A percentile compares a stretch with the other conserved stretches of the same genome.
These are phyloP conservation scores for Phyllostomus discolor DNA, from an alignment of 2,113 vertebrate genomes.

Conservation along the genomic window DNA sequence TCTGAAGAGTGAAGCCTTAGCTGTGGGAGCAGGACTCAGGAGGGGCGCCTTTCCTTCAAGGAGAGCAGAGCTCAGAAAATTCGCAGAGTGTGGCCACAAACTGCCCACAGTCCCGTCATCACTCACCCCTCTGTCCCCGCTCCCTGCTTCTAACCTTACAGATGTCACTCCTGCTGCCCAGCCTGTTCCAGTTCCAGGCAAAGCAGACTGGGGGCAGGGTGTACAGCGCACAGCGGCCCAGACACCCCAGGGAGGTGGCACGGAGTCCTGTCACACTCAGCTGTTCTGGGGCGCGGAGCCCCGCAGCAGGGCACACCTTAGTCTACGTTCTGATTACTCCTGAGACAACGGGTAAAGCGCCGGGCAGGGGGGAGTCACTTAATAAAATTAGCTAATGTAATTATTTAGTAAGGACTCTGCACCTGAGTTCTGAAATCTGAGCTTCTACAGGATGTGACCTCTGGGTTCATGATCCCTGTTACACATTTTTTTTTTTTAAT, in stretches of 20 bases:
- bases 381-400: not conserved
- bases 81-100: not conserved
- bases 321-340: not conserved
- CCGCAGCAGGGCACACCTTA: accelerated
- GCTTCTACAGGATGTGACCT: not conserved
- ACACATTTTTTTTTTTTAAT: not conserved
- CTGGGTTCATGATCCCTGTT: not conserved
- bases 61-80: not conserved
- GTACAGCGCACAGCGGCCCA: not conserved
- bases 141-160: no score
- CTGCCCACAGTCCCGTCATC: accelerated
- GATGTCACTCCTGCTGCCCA: no score
- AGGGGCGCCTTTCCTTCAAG: not conserved
- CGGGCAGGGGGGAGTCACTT: not conserved
- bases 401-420: not conserved
- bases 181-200: not conserved
- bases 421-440: not conserved
- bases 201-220: not conserved
- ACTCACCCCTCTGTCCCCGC: not conserved
- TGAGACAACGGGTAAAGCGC: not conserved
- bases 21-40: not conserved
- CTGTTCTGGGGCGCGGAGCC: not conserved
- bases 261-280: not conserved
- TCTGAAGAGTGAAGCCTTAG: no score
- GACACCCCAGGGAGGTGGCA: not conserved